phyloP scores from a whole-genome alignment of 1,140 invertebrate species.

The Hyles vespertilio region DNA sequence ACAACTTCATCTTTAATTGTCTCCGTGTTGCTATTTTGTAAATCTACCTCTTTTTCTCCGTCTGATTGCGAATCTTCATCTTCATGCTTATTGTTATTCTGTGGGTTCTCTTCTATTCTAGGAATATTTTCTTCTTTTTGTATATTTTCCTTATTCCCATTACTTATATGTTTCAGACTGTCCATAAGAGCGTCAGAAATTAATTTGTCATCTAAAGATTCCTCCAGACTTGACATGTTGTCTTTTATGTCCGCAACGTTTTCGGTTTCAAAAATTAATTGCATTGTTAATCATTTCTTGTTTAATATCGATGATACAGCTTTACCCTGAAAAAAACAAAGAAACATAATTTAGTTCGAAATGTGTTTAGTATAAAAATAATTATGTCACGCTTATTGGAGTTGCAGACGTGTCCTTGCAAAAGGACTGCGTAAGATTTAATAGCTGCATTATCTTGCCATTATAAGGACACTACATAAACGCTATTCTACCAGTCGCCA shows the following conservation, averaged over 20 bases:
- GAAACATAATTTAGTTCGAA: too few relatives aligned
- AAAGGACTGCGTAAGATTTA: too few relatives aligned
- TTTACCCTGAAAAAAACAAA: constrained; percentile 19
- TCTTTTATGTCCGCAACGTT: constrained; percentile 35
- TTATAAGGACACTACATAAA: too few relatives aligned
- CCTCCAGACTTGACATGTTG: constrained; percentile 48
- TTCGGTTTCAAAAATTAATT: constrained; percentile 60
- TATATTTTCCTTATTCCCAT: constrained; percentile 34
- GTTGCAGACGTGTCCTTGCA: too few relatives aligned
- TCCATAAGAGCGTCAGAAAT: constrained; percentile 26
- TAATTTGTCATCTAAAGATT: constrained; percentile 37
- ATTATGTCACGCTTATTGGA: too few relatives aligned
- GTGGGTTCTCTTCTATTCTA: neutral
- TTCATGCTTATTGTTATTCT: too few relatives aligned
- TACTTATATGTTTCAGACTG: constrained; percentile 20
- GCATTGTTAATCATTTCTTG: constrained; percentile 57
- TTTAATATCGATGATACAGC: neutral
- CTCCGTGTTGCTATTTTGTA: too few relatives aligned
- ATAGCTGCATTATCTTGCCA: too few relatives aligned
- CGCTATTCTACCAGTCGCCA: too few relatives aligned
- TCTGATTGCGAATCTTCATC: too few relatives aligned
- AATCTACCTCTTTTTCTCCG: too few relatives aligned
- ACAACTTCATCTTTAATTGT: neutral
- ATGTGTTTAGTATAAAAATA: too few relatives aligned
- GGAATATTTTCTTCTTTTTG: neutral